Base-by-base conservation (phyloP, 2,888 invertebrate genomes). In the Cynaeus angustus region DNA sequence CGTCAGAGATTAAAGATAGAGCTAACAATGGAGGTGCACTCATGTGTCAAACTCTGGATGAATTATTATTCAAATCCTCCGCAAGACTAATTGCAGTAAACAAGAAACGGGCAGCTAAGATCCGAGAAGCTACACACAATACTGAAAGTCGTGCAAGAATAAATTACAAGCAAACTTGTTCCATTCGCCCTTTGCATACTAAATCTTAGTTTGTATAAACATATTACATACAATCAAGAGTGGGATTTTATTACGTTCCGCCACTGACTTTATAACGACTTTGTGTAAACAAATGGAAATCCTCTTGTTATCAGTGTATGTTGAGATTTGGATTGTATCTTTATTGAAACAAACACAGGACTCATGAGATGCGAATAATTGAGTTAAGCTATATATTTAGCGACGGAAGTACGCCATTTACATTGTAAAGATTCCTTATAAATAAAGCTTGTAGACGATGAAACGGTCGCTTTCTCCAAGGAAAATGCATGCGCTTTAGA, bases 191-290 rank as follows among this genome's bases (percentile, higher is more conserved):
- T 75, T 72, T 72, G 82, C 80, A 83, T 83, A 82, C 82, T 80
- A 82, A 82, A 82, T 82, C 81, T 81, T 79, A 80, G 80, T 82
- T 83, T 82, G 82, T 82, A 81, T 81, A 82, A 83, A 82, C 82
- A 82, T 82, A 83, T 82, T 82, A 82, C 80, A 79, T 73, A 80
- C 81, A 83, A 82, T 82, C 81, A 79, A 30, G 78, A 75, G 78
- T 67, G 69, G 79, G 79, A 80, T 81, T 80, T 81, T 81, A 81
- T 80, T 81, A 79, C 80, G 77, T 74, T 73, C 76, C 72, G 74
- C 77, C 74, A 75, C 79, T 77, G 80, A 80, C 80, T 81, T 81
- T 79, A 79, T 80, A 81, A 81, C 79, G 79, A 80, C 79, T 78
- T 77, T 72, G 74, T 71, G 72, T 76, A 77, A 77, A 79, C 75